Evolutionary conservation across 2,888 invertebrate genomes (phyloP).

Genomic region (Villa cingulata): DNA sequence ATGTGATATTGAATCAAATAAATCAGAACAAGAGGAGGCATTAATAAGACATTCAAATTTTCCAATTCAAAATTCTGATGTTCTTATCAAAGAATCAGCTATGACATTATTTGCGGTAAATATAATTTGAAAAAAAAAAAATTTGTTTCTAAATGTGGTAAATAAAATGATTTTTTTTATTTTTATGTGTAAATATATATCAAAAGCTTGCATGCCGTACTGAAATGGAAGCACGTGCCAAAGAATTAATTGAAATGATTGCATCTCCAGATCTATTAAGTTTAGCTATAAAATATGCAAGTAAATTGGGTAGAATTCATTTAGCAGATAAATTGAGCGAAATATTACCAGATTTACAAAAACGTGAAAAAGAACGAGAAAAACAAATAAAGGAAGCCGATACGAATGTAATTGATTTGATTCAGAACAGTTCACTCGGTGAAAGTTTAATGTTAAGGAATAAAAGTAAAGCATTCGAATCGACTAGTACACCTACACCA

Average conservation of each 20-base stretch:
- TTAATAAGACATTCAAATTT: constrained; percentile 51
- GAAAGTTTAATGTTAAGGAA: constrained; percentile 16
- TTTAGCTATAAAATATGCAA: constrained; percentile 79
- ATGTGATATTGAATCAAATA: constrained; percentile 66
- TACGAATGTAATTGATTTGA: constrained; percentile 19
- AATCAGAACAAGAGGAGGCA: constrained; percentile 65
- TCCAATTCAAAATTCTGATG: constrained; percentile 48
- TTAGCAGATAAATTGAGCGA: constrained; percentile 63
- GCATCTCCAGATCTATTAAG: constrained; percentile 63
- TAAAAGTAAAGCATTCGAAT: constrained; percentile 14
- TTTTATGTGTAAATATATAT: too few relatives aligned
- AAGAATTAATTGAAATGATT: constrained; percentile 74
- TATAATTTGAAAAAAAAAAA: too few relatives aligned
- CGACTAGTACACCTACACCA: neutral
- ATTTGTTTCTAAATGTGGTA: too few relatives aligned
- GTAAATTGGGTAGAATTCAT: constrained; percentile 58
- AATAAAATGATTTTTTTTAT: neutral
- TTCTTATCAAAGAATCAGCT: constrained; percentile 59
- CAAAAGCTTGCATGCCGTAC: constrained; percentile 68
- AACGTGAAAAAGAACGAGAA: constrained; percentile 22
- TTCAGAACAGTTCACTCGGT: constrained; percentile 19
- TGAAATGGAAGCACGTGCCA: constrained; percentile 71
- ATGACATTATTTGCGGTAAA: constrained; percentile 81
- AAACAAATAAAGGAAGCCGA: constrained; percentile 24
- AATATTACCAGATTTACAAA: constrained; percentile 38